Percentiles rank a stretch among this genome's conserved stretches.
Evolutionary conservation across 2,797 vertebrate species (phyloP).

Genomic region (Eutrigla gurnardus): DNA sequence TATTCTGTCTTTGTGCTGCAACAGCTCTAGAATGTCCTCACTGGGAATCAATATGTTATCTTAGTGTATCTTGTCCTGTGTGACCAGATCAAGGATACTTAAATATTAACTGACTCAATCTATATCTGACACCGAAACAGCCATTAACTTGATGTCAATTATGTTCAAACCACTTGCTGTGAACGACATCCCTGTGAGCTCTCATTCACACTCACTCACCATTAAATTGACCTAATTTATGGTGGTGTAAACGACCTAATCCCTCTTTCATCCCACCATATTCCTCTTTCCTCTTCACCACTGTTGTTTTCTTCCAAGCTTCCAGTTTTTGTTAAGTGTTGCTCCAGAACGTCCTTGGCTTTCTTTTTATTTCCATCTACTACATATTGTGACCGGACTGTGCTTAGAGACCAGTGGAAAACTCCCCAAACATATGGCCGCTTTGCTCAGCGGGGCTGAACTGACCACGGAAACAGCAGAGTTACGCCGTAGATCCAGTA

Average conservation of each 20-base stretch:
- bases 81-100: background rate
- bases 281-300: background rate
- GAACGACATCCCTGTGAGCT: background rate
- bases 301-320: background rate
- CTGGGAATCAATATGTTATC: background rate
- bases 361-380: conserved; percentile 2
- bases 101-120: background rate
- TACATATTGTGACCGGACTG: conserved; percentile 27
- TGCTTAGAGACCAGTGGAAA: conserved; percentile 32
- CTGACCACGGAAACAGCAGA: background rate
- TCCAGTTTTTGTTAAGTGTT: background rate
- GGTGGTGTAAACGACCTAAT: background rate
- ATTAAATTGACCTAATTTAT: background rate
- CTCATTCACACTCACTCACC: background rate
- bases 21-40: background rate
- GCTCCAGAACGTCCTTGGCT: conserved; percentile 18
- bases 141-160: background rate
- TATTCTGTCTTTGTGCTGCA: background rate
- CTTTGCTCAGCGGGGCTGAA: conserved; percentile 6
- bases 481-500: background rate
- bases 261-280: background rate
- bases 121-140: background rate
- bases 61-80: background rate
- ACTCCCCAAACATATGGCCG: conserved; percentile 44
- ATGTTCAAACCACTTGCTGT: background rate